phyloP scores from a whole-genome alignment of 92 coral and sea anemone genomes.

The Bergia sp. region DNA sequence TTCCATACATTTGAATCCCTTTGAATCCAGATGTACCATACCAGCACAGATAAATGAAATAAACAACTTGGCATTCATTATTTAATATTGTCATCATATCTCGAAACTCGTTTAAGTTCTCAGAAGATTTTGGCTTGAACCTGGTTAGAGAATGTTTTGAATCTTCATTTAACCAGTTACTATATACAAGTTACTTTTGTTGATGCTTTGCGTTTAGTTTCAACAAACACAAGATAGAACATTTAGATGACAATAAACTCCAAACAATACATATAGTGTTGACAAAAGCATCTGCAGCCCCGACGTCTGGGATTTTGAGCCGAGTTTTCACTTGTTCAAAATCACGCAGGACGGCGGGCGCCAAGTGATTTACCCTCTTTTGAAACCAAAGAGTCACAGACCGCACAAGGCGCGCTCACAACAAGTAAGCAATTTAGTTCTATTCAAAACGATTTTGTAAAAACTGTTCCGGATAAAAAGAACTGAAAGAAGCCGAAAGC shows the following conservation, averaged over 20 bases:
- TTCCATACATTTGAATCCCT: background rate
- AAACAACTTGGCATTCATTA: background rate
- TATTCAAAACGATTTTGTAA: background rate
- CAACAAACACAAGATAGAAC: conserved; percentile 7
- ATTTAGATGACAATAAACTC: conserved; percentile 12
- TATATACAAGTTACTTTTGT: background rate
- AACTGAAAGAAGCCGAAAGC: background rate
- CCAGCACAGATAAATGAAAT: background rate
- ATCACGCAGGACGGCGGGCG: conserved; percentile 16
- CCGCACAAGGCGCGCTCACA: background rate
- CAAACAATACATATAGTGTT: conserved; percentile 15
- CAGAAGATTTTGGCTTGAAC: background rate
- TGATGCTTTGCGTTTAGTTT: background rate
- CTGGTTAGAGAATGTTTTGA: background rate
- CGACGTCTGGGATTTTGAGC: conserved; percentile 31
- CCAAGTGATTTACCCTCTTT: conserved; percentile 12
- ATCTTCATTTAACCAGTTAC: background rate
- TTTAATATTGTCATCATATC: background rate
- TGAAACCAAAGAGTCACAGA: background rate
- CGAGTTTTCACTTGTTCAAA: background rate
- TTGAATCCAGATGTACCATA: background rate
- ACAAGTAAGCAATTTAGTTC: background rate
- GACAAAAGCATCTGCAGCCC: conserved; percentile 3
- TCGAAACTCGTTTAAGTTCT: background rate
- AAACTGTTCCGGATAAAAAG: background rate